Evolutionary conservation across 2,797 vertebrate genomes (phyloP).

Genomic region (Hybognathus amarus): DNA sequence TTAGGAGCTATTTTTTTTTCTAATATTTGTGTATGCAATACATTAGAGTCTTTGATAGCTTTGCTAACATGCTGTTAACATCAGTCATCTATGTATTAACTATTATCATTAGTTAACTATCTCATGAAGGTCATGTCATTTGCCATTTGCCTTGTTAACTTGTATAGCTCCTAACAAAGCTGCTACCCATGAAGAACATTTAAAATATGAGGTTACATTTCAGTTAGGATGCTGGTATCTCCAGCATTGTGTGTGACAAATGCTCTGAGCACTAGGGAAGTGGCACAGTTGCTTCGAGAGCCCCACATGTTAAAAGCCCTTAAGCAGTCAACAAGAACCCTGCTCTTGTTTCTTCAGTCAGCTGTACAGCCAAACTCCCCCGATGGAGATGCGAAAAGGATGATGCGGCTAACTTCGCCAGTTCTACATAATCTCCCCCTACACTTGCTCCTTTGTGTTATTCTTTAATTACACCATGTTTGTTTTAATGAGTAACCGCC

Average conservation of each 20-base stretch:
- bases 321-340: slow-evolving; percentile 62
- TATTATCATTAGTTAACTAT: not conserved
- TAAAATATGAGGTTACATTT: not conserved
- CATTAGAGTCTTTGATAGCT: not conserved
- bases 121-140: not conserved
- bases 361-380: slow-evolving; percentile 63
- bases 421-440: slow-evolving; percentile 20
- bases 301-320: not conserved
- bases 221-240: not conserved
- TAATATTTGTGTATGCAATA: not conserved
- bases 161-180: not conserved
- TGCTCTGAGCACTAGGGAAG: not conserved
- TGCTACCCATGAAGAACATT: slow-evolving; percentile 1
- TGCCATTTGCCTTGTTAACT: not conserved
- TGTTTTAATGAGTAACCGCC: slow-evolving; percentile 53
- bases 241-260: not conserved
- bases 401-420: slow-evolving; percentile 18
- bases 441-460: slow-evolving; percentile 52
- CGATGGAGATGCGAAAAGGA: slow-evolving; percentile 6
- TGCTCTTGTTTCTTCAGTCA: slow-evolving; percentile 67
- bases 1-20: not conserved
- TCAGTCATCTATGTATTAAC: not conserved
- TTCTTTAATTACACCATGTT: slow-evolving; percentile 62
- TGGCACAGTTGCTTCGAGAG: not conserved
- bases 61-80: not conserved